A percentile compares a stretch with the other conserved stretches of the same genome.
Evolutionary conservation across 2,113 vertebrate genomes (phyloP).

Genomic region (Eudyptes chrysolophus): DNA sequence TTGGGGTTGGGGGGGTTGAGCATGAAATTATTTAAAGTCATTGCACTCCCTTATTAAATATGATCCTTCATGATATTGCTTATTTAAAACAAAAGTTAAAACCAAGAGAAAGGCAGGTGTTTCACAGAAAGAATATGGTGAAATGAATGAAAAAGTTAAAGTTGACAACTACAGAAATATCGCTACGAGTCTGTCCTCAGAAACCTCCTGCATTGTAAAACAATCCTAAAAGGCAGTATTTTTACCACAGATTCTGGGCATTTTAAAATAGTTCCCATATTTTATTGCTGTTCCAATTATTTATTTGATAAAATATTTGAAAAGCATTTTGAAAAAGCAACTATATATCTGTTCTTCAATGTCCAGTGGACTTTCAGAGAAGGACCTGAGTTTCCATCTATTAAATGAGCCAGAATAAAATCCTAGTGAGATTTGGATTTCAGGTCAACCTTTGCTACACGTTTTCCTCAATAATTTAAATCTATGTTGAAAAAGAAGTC

Average conservation of each 20-base stretch:
- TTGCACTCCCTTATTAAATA: neutral
- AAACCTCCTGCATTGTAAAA: neutral
- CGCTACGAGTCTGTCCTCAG: neutral
- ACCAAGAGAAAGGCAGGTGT: neutral
- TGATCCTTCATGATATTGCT: neutral
- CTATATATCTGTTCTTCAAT: neutral
- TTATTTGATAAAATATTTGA: neutral
- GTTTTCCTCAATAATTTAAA: neutral
- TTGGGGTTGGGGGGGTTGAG: rapidly evolving
- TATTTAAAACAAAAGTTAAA: neutral
- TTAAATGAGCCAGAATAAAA: neutral
- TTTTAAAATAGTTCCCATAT: neutral
- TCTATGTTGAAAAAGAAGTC: neutral
- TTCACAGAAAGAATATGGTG: neutral
- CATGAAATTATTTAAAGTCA: neutral
- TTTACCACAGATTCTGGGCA: neutral
- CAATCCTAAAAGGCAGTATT: neutral
- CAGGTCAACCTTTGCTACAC: neutral
- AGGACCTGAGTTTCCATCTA: neutral
- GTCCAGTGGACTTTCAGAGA: neutral
- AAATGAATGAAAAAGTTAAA: neutral
- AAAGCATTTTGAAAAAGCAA: neutral
- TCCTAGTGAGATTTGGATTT: neutral
- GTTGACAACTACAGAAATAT: neutral
- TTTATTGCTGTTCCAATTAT: neutral